Base-by-base conservation (phyloP, 2,797 vertebrate species). In the Rhabdophis nuchalis region DNA sequence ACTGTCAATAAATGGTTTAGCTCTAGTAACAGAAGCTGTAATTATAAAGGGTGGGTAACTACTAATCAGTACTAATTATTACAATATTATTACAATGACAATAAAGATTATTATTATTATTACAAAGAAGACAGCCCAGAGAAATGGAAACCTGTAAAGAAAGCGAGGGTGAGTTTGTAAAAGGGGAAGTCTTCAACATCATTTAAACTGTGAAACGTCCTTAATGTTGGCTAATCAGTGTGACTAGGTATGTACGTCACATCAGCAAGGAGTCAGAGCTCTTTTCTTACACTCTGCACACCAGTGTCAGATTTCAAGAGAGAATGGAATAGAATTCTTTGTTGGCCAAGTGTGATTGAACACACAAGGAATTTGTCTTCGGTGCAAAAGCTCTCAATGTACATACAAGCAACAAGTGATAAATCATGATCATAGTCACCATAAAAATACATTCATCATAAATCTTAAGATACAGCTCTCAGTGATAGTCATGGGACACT, bases 21-120 rank as follows among this genome's bases (percentile, higher is more conserved):
- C 60, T 54, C 46, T 68, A n/a, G 46, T 93, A 90, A 93, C 50
- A 88, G 12, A 36, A 90, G 50, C 50, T 88, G 68, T 93, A 56
- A 50, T 52, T 10, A 68, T 93, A 87, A 92, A 94, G 92, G 89
- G 36, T 88, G 23, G 14, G 72, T 60, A 93, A 41, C 88, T 90
- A 25, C 88, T 94, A 94, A 85, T 92, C 86, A n/a, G 89, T 92
- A 89, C n/a, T n/a, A n/a, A n/a, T n/a, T n/a, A n/a, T n/a, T n/a
- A n/a, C n/a, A n/a, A n/a, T n/a, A n/a, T n/a, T n/a, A n/a, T n/a
- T n/a, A n/a, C n/a, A n/a, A n/a, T n/a, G n/a, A n/a, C n/a, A n/a
- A n/a, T n/a, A n/a, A n/a, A n/a, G n/a, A n/a, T n/a, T n/a, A n/a
- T n/a, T n/a, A n/a, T n/a, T n/a, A n/a, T n/a, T n/a, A n/a, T n/a